Percentiles rank a stretch among this genome's conserved stretches.
phyloP scores from a whole-genome alignment of 2,888 invertebrate genomes.

The Cordylochernes scorpioides region DNA sequence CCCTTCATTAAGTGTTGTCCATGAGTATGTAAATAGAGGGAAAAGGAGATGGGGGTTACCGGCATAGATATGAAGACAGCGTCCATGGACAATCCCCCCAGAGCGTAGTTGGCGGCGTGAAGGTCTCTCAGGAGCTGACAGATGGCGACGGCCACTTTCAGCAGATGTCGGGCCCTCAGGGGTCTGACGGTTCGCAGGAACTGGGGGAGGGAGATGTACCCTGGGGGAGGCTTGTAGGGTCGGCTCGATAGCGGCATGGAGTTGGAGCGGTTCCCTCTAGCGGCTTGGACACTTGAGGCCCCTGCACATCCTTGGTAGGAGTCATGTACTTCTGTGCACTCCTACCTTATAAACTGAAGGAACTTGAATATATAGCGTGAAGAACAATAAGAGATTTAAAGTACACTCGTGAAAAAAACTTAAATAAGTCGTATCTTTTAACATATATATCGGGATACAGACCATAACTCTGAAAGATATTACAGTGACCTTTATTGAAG shows the following conservation, averaged over 20 bases:
- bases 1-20: no score
- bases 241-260: constrained; percentile 7
- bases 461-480: no score
- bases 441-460: no score
- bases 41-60: no score
- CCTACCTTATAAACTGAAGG: not conserved
- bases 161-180: constrained; percentile 13
- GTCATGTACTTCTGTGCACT: not conserved
- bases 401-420: no score
- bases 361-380: not conserved
- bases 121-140: constrained; percentile 15
- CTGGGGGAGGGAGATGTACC: constrained; percentile 14
- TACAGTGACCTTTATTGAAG: no score
- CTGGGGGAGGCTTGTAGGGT: constrained; percentile 15
- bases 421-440: no score
- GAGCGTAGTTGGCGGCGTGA: constrained; percentile 15
- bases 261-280: no score
- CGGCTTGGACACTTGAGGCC: not conserved
- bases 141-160: constrained; percentile 14
- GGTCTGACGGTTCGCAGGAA: constrained; percentile 14
- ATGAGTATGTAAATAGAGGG: no score
- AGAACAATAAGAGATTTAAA: no score
- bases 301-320: not conserved
- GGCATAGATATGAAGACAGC: constrained; percentile 15
- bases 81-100: constrained; percentile 16